These are phyloP conservation scores for Zaprionus kolodkinae DNA, from an alignment of 1,140 invertebrate genomes.

Conservation along the genomic window DNA sequence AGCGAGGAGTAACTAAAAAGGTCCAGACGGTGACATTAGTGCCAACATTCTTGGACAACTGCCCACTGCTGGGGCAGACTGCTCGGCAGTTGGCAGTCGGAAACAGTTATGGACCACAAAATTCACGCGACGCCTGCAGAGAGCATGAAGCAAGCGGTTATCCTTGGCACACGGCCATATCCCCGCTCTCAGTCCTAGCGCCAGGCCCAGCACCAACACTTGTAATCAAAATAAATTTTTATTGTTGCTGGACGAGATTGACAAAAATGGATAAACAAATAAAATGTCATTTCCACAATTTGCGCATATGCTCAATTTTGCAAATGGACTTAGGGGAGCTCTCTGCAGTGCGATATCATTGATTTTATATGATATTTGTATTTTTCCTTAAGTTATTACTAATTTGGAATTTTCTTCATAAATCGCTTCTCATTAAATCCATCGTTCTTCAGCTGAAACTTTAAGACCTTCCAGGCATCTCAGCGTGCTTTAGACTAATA, in stretches of 20 bases:
- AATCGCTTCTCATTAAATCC: slow-evolving; percentile 13
- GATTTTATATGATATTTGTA: background rate
- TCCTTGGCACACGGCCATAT: slow-evolving; percentile 36
- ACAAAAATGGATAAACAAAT: slow-evolving; percentile 36
- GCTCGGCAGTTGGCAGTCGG: slow-evolving; percentile 34
- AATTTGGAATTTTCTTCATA: background rate
- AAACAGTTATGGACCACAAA: slow-evolving; percentile 57
- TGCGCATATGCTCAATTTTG: slow-evolving; percentile 28
- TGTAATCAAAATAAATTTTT: slow-evolving; percentile 76
- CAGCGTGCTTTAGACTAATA: slow-evolving; percentile 46
- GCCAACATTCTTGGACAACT: slow-evolving; percentile 63
- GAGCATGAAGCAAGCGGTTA: slow-evolving; percentile 3
- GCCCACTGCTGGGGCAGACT: slow-evolving; percentile 39
- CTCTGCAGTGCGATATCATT: background rate
- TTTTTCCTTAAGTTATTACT: background rate
- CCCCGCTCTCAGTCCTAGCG: no score
- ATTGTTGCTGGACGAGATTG: slow-evolving; percentile 58
- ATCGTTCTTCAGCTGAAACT: slow-evolving; percentile 1
- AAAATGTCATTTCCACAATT: slow-evolving; percentile 12
- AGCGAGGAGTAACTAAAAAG: slow-evolving; percentile 49
- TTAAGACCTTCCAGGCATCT: slow-evolving; percentile 19
- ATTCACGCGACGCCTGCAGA: slow-evolving; percentile 27
- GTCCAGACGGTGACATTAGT: slow-evolving; percentile 73
- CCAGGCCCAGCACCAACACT: slow-evolving; percentile 24
- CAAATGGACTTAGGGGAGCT: background rate